Conservation (phyloP, 2,797 vertebrate species). For the Capromys pilorides region DNA sequence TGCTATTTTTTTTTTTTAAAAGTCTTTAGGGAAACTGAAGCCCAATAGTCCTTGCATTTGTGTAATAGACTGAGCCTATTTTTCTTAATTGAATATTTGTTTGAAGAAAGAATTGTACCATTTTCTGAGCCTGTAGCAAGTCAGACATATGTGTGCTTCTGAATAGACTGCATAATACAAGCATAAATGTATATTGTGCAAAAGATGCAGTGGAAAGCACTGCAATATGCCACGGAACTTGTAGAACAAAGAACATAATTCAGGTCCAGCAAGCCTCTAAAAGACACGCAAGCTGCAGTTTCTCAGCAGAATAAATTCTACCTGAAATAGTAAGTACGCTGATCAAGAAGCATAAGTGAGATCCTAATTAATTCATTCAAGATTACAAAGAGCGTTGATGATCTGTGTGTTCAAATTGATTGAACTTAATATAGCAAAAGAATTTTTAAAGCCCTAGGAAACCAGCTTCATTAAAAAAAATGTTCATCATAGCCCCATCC, state of each 20-base stretch:
- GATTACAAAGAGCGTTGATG: constrained; percentile 49
- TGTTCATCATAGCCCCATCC: not conserved
- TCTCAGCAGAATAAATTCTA: not conserved
- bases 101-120: not conserved
- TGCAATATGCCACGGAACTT: not conserved
- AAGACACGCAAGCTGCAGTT: not conserved
- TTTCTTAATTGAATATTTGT: not conserved
- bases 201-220: not conserved
- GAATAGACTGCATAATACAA: not conserved
- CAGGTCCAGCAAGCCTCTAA: not conserved
- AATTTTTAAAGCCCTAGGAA: constrained; percentile 55
- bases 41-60: not conserved
- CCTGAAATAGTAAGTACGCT: not conserved
- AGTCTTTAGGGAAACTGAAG: not conserved
- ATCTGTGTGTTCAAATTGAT: not conserved
- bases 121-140: not conserved
- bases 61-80: not conserved
- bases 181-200: not conserved
- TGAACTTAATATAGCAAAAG: constrained; percentile 12
- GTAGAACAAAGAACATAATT: not conserved
- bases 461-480: constrained; percentile 45
- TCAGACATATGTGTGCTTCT: not conserved
- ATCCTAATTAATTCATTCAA: constrained; percentile 53
- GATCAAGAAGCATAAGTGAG: not conserved
- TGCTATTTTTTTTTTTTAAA: not conserved